Evolutionary conservation across 1,140 invertebrate species (phyloP), one percentile per base, ranked within the genome.

Genomic region (Drosophila saltans): DNA sequence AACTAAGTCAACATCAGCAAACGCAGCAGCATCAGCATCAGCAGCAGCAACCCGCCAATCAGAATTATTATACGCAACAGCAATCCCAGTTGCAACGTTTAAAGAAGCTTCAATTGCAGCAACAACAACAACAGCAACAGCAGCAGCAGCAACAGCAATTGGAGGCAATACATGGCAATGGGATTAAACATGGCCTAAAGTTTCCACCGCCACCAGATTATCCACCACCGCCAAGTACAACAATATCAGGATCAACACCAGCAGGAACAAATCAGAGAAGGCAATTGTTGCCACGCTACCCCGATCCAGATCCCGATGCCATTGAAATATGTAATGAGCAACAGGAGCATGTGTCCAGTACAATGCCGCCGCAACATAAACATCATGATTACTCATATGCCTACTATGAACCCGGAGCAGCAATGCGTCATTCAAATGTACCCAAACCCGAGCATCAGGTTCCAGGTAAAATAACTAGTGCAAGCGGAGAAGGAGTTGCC

Each of bases 301-400:
- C 90, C 2, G 88, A 91, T 40, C 75, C 90, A 10, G 91, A 92
- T 78, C 86, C 85, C 28, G 89, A 92, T 67, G 89, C 91, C 66
- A 92, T 92, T 7, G 91, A 92, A 52, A 76, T 92, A 2, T 92
- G 91, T 76, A 91, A 81, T 69, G 81, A 74, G 43, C 68, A 90
- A 66, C 75, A 63, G 7, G 36, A 65, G 24, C 39, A 39, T 8
- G 9, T 33, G 24, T 43, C 60, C 24, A 62, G 8, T 7, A 10
- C 7, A 26, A 39, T 24, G 55, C n/a, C 11, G 10, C 9, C 10
- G 9, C 48, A 24, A 58, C 56, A 58, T 56, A 64, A 62, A n/a
- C 78, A 84, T 33, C 91, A 92, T 52, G 91, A 92, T 85, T 97
- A 97, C 91, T 96, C 96, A 6, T 97, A 96, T 89, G 96, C 96